phyloP scores from a whole-genome alignment of 1,140 invertebrate species.

The Drosophila yakuba region DNA sequence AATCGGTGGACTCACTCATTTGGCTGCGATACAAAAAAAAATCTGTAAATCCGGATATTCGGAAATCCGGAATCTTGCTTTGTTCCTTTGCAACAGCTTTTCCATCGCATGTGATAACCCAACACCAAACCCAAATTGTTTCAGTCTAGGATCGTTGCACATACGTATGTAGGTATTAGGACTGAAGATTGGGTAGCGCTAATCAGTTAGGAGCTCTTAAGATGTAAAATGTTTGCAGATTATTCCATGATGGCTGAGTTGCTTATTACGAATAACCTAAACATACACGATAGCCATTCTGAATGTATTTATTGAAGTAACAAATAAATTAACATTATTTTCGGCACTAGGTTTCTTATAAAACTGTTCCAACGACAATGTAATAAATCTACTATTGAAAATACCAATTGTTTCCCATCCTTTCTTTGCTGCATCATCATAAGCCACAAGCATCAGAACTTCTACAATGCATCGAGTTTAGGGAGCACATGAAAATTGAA shows the following conservation, averaged over 20 bases:
- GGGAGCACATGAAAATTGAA: not conserved
- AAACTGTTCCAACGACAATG: conserved; percentile 11
- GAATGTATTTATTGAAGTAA: conserved; percentile 32
- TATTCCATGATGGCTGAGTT: conserved; percentile 19
- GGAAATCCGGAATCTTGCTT: not conserved
- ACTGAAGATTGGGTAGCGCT: conserved; percentile 11
- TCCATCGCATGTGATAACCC: conserved; percentile 29
- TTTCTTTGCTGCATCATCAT: not conserved
- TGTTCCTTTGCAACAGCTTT: conserved; percentile 3
- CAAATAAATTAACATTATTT: conserved; percentile 1
- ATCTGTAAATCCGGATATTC: no score
- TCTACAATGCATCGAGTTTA: not conserved
- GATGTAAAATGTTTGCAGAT: conserved; percentile 10
- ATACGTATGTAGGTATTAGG: conserved; percentile 8
- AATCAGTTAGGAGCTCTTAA: not conserved
- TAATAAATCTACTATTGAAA: conserved; percentile 10
- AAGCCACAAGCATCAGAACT: not conserved
- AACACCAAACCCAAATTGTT: conserved; percentile 27
- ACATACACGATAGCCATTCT: conserved; percentile 15
- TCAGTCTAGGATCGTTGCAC: conserved; percentile 30
- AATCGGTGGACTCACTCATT: not conserved
- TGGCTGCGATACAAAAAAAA: not conserved
- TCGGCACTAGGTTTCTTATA: conserved; percentile 10
- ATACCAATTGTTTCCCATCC: not conserved
- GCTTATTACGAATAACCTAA: conserved; percentile 16